Percentiles rank a stretch among this genome's conserved stretches.
Evolutionary conservation across 2,113 vertebrate genomes (phyloP).

Genomic region (human): GRCh38 chr11:115832501-115833000

Average conservation of each 20-base stretch:
- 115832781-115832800: background rate
- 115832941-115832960: background rate
- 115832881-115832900: background rate
- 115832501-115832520: background rate
- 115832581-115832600: background rate
- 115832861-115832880: background rate
- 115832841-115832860: background rate
- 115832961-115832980: background rate
- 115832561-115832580: background rate
- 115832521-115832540: background rate
- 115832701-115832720: background rate
- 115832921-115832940: background rate
- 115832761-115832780: background rate
- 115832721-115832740: background rate
- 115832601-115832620: background rate
- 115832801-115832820: background rate
- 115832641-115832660: background rate
- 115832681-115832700: background rate
- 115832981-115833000: background rate
- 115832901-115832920: background rate
- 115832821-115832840: background rate
- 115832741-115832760: background rate
- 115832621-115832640: background rate
- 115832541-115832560: background rate
- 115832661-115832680: background rate